Conservation (phyloP, 1,140 invertebrate species). For the Psilanteris sp. region DNA sequence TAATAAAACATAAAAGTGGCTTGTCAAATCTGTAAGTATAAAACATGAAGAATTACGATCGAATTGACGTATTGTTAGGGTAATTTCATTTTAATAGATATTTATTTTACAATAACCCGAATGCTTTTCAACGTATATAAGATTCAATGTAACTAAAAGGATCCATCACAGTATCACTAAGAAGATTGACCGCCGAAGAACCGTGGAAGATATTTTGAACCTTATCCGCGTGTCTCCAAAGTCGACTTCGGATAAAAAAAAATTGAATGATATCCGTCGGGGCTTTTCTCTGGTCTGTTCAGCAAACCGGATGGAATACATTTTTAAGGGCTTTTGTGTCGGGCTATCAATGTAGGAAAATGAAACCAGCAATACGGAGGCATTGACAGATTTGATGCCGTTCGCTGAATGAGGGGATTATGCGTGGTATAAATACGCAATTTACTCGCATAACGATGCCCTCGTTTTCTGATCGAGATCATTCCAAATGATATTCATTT, state of each 20-base stretch:
- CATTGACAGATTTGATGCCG: constrained; percentile 76
- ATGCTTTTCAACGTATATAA: constrained; percentile 12
- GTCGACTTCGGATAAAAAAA: constrained; percentile 68
- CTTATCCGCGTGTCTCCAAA: constrained; percentile 53
- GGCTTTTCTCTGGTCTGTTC: constrained; percentile 44
- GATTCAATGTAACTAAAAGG: constrained; percentile 26
- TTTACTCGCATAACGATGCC: constrained; percentile 65
- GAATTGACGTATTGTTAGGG: too few relatives aligned
- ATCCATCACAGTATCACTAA: constrained; percentile 33
- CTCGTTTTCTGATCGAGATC: constrained; percentile 19
- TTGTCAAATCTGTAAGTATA: too few relatives aligned
- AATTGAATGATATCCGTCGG: constrained; percentile 75
- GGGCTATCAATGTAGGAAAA: constrained; percentile 75
- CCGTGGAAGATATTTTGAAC: constrained; percentile 51
- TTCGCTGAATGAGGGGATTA: constrained; percentile 76
- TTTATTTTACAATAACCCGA: constrained; percentile 17
- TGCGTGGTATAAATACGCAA: constrained; percentile 77
- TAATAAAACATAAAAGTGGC: too few relatives aligned
- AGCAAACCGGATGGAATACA: constrained; percentile 69
- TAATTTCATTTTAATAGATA: too few relatives aligned
- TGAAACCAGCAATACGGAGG: constrained; percentile 76
- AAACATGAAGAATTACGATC: too few relatives aligned
- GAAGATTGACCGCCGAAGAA: constrained; percentile 51
- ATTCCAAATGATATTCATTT: constrained; percentile 37
- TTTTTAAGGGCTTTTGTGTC: constrained; percentile 74